A percentile compares a stretch with the other conserved stretches of the same genome.
Conservation (phyloP, 2,797 vertebrate species). For the Urocyon cinereoargenteus region DNA sequence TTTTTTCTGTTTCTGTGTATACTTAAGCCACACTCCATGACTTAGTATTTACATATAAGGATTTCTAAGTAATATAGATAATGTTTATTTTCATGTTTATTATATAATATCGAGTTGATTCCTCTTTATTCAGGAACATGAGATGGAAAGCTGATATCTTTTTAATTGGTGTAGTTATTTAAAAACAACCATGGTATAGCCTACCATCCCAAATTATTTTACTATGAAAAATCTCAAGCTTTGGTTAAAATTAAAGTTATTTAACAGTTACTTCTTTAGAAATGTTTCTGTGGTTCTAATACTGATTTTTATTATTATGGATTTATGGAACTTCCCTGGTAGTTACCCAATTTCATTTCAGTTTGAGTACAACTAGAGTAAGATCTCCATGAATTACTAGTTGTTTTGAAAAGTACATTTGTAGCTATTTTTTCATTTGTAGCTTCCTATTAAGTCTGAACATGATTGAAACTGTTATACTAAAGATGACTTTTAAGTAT, state of each 20-base stretch:
- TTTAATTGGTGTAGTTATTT: neutral
- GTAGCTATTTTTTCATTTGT: neutral
- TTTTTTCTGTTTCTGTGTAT: neutral
- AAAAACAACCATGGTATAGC: neutral
- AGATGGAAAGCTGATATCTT: neutral
- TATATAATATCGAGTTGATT: neutral
- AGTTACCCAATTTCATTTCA: neutral
- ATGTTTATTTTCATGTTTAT: neutral
- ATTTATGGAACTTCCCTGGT: neutral
- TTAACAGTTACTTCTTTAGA: slow-evolving; percentile 39
- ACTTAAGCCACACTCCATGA: neutral
- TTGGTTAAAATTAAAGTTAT: slow-evolving; percentile 14
- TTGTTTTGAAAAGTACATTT: slow-evolving; percentile 44
- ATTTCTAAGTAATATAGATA: neutral
- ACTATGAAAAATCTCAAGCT: neutral
- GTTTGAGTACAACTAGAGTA: neutral
- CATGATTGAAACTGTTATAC: slow-evolving; percentile 15
- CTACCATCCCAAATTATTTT: slow-evolving; percentile 29
- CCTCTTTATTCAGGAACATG: neutral
- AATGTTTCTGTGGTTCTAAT: neutral
- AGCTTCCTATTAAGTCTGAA: neutral
- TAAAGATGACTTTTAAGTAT: neutral
- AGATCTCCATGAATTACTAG: neutral
- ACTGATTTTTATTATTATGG: neutral
- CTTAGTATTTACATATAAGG: neutral